Percentiles rank a stretch among this genome's conserved stretches.
Evolutionary conservation across 2,797 vertebrate genomes (phyloP).

Genomic region (Craterocephalus amniculus): DNA sequence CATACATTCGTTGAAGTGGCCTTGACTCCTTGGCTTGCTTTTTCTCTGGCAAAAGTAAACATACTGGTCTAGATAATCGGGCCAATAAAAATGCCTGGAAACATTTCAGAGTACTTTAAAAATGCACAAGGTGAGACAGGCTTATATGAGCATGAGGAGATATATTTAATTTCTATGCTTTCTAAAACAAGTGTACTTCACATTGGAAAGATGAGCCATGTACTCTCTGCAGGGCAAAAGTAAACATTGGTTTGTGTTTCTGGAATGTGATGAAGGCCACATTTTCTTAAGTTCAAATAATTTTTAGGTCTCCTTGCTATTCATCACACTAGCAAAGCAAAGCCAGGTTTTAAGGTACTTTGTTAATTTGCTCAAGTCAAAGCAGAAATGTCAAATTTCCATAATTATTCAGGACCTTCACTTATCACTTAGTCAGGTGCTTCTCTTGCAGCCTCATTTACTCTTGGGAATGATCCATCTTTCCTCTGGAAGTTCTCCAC

Average conservation of each 20-base stretch:
- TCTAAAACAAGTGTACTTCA: not conserved
- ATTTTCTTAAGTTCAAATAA: not conserved
- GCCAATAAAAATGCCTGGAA: slow-evolving; percentile 1
- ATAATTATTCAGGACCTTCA: not conserved
- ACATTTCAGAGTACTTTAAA: slow-evolving; percentile 4
- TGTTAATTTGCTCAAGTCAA: not conserved
- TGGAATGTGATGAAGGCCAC: not conserved
- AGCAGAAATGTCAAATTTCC: not conserved
- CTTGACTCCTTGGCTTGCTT: slow-evolving; percentile 1
- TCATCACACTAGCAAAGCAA: not conserved
- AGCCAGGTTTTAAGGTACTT: not conserved
- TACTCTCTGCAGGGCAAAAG: not conserved
- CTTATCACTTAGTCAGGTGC: not conserved
- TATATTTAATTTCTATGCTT: not conserved
- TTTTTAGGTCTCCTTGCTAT: not conserved
- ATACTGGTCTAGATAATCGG: not conserved
- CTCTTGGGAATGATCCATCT: not conserved
- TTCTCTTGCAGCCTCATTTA: not conserved
- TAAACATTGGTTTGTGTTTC: slow-evolving; percentile 3
- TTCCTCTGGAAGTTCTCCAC: not conserved
- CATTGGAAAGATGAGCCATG: slow-evolving; percentile 5
- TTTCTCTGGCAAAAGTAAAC: not conserved
- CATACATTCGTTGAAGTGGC: not conserved
- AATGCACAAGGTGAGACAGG: slow-evolving; percentile 4
- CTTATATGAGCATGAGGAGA: not conserved